phyloP scores from a whole-genome alignment of 2,888 invertebrate species.

The Synergus laeviventris region DNA sequence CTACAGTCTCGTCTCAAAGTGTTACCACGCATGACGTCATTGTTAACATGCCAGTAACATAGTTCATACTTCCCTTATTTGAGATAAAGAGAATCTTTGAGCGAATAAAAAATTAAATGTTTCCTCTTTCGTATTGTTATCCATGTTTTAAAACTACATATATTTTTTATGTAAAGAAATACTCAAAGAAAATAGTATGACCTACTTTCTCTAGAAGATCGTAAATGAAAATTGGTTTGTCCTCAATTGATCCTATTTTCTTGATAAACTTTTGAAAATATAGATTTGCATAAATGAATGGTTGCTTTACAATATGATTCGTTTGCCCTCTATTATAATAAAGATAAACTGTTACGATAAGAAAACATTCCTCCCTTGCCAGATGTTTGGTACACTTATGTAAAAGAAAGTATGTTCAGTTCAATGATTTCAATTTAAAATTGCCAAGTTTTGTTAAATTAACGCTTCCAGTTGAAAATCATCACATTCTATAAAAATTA shows the following conservation, averaged over 20 bases:
- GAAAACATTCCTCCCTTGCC: conserved; percentile 29
- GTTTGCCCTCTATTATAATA: conserved; percentile 23
- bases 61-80: conserved; percentile 14
- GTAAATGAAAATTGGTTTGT: conserved; percentile 20
- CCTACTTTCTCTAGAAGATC: neutral
- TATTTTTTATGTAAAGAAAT: neutral
- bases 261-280: conserved; percentile 19
- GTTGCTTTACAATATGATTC: conserved; percentile 14
- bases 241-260: conserved; percentile 2
- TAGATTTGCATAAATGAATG: conserved; percentile 36
- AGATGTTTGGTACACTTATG: conserved; percentile 35
- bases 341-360: conserved; percentile 32
- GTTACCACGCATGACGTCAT: conserved; percentile 33
- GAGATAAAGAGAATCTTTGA: neutral
- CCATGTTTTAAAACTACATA: too few relatives aligned
- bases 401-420: conserved; percentile 7
- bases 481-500: too few relatives aligned
- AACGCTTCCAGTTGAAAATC: too few relatives aligned
- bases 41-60: neutral
- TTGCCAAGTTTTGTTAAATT: too few relatives aligned
- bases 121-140: neutral
- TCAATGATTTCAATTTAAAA: too few relatives aligned
- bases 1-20: neutral
- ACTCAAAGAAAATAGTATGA: neutral
- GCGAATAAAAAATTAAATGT: neutral